A percentile compares a stretch with the other conserved stretches of the same genome.
Conservation (phyloP, 2,113 vertebrate genomes). For the Porphyrio hochstetteri region DNA sequence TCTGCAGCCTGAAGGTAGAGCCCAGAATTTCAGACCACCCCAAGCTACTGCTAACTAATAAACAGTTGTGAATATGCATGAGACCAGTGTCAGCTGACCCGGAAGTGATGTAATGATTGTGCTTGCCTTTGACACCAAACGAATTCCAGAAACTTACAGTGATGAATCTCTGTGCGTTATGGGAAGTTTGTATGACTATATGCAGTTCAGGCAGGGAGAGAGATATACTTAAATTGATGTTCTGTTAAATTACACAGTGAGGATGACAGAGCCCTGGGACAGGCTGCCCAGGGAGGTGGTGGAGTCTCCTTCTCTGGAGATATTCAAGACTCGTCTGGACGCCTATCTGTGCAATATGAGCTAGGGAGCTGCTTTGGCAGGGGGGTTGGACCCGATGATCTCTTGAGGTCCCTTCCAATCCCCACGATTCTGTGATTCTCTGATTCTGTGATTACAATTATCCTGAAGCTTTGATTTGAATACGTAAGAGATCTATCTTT, state of each 20-base stretch:
- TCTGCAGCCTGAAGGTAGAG: background rate
- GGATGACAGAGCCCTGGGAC: too few relatives aligned
- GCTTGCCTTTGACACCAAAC: background rate
- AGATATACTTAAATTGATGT: background rate
- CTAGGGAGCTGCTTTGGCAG: too few relatives aligned
- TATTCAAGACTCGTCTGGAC: too few relatives aligned
- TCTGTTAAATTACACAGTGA: background rate
- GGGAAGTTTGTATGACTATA: background rate
- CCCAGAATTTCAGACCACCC: background rate
- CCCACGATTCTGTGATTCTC: too few relatives aligned
- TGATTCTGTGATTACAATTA: too few relatives aligned
- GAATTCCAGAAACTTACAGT: background rate
- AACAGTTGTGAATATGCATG: background rate
- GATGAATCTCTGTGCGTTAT: background rate
- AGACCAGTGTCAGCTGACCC: background rate
- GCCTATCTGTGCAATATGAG: too few relatives aligned
- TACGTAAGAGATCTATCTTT: background rate
- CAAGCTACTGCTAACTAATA: background rate
- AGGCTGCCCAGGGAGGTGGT: too few relatives aligned
- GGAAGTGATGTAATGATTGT: background rate
- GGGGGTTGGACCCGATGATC: too few relatives aligned
- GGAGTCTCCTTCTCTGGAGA: too few relatives aligned
- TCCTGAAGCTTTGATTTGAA: background rate
- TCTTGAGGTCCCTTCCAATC: too few relatives aligned
- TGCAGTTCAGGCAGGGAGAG: background rate